Percentiles rank a stretch among this genome's conserved stretches.
Conservation (phyloP, 2,797 vertebrate genomes). For the Limosa lapponica region DNA sequence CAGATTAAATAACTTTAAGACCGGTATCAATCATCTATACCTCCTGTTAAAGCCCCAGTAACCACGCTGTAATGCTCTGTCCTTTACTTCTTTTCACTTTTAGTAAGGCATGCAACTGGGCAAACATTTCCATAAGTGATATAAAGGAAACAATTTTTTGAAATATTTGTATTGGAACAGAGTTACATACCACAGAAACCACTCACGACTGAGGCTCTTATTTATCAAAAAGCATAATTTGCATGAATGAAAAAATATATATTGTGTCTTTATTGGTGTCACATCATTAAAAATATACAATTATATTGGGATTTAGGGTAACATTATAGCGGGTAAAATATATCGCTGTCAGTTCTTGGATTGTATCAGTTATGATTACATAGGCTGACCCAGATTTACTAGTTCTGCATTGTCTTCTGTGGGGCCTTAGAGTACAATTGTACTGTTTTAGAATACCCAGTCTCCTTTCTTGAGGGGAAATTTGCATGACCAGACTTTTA, state of each 20-base stretch:
- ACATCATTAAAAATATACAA: background rate
- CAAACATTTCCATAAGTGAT: background rate
- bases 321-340: background rate
- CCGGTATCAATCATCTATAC: background rate
- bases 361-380: background rate
- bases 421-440: background rate
- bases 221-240: conserved; percentile 12
- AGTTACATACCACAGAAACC: background rate
- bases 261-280: background rate
- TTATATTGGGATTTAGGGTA: background rate
- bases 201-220: background rate
- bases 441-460: background rate
- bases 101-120: background rate
- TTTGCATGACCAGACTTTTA: background rate
- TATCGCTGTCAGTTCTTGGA: background rate
- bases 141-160: background rate
- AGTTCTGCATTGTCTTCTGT: background rate
- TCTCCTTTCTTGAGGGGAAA: background rate
- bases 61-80: background rate
- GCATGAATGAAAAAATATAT: background rate
- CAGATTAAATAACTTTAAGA: background rate
- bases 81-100: background rate
- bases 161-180: background rate
- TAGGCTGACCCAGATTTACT: background rate
- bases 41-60: background rate